Percentiles rank a stretch among this genome's conserved stretches.
Conservation (phyloP, 2,797 vertebrate species). For the Pogonophryne albipinna region DNA sequence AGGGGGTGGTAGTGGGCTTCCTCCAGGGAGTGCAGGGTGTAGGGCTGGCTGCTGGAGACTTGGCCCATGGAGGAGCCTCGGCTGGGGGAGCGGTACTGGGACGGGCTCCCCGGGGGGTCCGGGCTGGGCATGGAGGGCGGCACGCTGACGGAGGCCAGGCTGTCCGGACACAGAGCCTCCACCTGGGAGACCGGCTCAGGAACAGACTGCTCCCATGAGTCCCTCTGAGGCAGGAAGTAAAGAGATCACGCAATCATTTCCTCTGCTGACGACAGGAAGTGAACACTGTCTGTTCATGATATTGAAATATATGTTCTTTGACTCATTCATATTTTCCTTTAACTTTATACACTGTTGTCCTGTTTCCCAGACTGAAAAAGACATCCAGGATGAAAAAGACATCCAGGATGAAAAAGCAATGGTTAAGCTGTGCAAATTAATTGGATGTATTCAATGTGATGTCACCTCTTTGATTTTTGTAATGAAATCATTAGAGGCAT, state of each 20-base stretch:
- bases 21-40: constrained; percentile 89
- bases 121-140: constrained; percentile 84
- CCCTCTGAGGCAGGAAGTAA: constrained; percentile 83
- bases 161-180: constrained; percentile 83
- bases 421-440: no score
- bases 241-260: constrained; percentile 31
- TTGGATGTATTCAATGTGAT: no score
- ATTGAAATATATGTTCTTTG: neutral
- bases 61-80: constrained; percentile 79
- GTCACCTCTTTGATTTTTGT: no score
- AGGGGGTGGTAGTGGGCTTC: constrained; percentile 87
- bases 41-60: constrained; percentile 82
- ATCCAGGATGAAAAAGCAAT: neutral
- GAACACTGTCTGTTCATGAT: no score
- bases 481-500: no score
- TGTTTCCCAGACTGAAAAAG: constrained; percentile 5
- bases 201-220: constrained; percentile 90
- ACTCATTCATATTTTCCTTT: neutral
- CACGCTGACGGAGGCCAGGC: constrained; percentile 72
- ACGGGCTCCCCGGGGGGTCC: constrained; percentile 75
- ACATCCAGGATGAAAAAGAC: neutral
- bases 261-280: constrained; percentile 4
- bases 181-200: constrained; percentile 83
- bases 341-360: neutral
- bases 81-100: constrained; percentile 85